These are phyloP conservation scores for Peucedramus taeniatus DNA, from an alignment of 2,113 vertebrate species.

Conservation along the genomic window DNA sequence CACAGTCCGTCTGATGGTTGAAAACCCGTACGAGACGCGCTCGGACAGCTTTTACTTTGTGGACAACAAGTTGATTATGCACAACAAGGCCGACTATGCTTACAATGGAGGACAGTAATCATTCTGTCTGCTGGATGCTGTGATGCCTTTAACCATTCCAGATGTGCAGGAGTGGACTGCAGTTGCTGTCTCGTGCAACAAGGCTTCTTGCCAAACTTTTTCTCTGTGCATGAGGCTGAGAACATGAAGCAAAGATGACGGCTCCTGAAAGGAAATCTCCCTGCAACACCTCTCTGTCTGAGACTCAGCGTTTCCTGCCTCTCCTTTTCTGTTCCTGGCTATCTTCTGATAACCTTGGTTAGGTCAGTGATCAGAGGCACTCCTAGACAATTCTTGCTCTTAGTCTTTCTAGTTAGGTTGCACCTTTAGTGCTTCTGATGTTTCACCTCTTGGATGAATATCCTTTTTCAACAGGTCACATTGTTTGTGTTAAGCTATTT, in stretches of 20 bases:
- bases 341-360: neutral
- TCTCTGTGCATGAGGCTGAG: neutral
- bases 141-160: neutral
- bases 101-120: constrained; percentile 93
- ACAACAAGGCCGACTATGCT: constrained; percentile 99
- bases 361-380: constrained; percentile 20
- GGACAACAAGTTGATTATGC: constrained; percentile 99
- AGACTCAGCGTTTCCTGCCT: neutral
- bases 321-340: neutral
- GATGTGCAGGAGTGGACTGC: neutral
- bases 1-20: constrained; percentile 94
- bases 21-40: constrained; percentile 92
- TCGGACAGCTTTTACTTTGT: constrained; percentile 99
- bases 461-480: neutral
- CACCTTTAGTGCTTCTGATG: neutral
- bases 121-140: neutral
- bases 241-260: neutral
- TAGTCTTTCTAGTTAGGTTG: constrained; percentile 1
- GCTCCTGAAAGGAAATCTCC: constrained; percentile 4
- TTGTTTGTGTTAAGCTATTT: neutral
- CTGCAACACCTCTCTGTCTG: neutral
- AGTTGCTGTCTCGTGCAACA: neutral
- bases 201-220: neutral
- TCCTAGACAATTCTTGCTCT: neutral
- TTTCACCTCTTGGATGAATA: neutral